Conservation (phyloP, 2,888 invertebrate genomes). For the Coremacera marginata region DNA sequence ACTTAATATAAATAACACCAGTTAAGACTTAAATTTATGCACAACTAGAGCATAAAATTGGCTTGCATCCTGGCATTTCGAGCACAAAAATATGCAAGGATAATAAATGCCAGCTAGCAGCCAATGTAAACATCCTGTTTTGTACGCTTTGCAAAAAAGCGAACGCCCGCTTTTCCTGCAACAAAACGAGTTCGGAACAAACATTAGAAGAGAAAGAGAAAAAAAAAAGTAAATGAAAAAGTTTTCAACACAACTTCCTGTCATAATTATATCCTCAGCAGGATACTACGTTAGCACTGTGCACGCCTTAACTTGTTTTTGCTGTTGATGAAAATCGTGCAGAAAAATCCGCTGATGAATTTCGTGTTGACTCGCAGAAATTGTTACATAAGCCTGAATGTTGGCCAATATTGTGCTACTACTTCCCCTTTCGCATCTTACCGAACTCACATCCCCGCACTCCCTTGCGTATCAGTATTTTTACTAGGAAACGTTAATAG, state of each 20-base stretch:
- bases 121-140: slow-evolving; percentile 9
- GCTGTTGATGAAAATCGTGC: neutral
- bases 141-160: neutral
- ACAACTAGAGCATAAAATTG: neutral
- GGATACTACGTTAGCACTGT: neutral
- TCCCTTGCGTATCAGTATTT: neutral
- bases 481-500: neutral
- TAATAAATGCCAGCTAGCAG: neutral
- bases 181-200: neutral
- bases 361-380: neutral
- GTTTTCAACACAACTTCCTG: slow-evolving; percentile 6
- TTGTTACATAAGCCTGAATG: neutral
- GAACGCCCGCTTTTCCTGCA: neutral
- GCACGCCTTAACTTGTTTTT: neutral
- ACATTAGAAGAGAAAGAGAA: too few species aligned
- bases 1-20: too few species aligned
- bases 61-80: neutral
- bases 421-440: neutral
- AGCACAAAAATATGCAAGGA: neutral
- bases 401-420: neutral
- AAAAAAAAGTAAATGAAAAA: neutral
- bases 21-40: neutral
- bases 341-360: too few species aligned
- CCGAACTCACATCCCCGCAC: neutral
- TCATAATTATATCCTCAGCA: slow-evolving; percentile 8